Evolutionary conservation across 2,797 vertebrate species (phyloP).

Genomic region (Zenarchopterus dispar): DNA sequence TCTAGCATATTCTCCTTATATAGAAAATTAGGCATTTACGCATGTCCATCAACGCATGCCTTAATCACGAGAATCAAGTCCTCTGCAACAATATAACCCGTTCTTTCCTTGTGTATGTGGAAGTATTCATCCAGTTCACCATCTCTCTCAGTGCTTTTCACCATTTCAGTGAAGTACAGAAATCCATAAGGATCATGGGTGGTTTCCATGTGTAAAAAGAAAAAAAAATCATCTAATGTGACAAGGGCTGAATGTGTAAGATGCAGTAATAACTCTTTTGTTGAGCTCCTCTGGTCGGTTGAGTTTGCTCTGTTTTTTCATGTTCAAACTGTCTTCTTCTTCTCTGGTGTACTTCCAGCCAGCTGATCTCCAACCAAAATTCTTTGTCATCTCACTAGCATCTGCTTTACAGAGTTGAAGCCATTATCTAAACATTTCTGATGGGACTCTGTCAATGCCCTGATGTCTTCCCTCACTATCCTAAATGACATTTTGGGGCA

Average conservation of each 20-base stretch:
- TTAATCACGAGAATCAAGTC: not conserved
- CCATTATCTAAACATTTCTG: not conserved
- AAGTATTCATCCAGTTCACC: conserved; percentile 4
- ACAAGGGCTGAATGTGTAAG: conserved; percentile 16
- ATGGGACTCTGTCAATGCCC: not conserved
- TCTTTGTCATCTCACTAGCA: conserved; percentile 10
- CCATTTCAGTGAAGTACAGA: not conserved
- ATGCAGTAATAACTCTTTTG: conserved; percentile 14
- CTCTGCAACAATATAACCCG: conserved; percentile 3
- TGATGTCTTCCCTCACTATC: not conserved
- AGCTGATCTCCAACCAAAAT: conserved; percentile 19
- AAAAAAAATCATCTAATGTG: conserved; percentile 26
- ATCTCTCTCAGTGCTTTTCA: not conserved
- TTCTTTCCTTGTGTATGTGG: conserved; percentile 2
- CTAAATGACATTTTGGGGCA: not conserved
- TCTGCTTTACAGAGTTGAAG: conserved; percentile 14
- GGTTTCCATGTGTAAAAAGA: conserved; percentile 28
- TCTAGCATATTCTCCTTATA: not conserved
- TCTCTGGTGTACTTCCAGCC: conserved; percentile 12
- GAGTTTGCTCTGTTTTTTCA: conserved; percentile 3
- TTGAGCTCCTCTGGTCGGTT: conserved; percentile 3
- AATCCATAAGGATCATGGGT: conserved; percentile 2
- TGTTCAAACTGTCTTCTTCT: not conserved
- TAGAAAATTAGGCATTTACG: not conserved
- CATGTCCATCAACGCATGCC: not conserved